Conservation (phyloP, 2,113 vertebrate species). For the Limnothrissa miodon region DNA sequence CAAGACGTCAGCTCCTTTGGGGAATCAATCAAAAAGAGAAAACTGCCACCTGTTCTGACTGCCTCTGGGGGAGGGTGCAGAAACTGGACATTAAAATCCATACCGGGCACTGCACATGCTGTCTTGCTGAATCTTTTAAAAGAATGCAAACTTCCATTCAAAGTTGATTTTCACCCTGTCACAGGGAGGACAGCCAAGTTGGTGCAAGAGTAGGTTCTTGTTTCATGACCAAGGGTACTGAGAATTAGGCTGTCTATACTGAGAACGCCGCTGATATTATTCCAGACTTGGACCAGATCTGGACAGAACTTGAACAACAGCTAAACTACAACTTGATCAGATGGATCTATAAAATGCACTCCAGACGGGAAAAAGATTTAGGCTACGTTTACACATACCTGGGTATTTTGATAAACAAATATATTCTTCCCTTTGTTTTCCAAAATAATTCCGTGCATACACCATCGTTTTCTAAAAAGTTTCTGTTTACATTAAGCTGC, state of each 20-base stretch:
- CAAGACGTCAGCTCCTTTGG: not conserved
- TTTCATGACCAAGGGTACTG: slow-evolving; percentile 47
- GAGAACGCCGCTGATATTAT: not conserved
- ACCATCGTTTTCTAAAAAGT: too few relatives aligned
- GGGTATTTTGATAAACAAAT: too few relatives aligned
- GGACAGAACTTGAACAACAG: too few relatives aligned
- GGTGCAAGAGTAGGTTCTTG: slow-evolving; percentile 47
- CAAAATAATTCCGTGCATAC: too few relatives aligned
- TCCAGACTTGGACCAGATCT: not conserved
- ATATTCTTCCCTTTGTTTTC: too few relatives aligned
- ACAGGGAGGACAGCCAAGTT: slow-evolving; percentile 55
- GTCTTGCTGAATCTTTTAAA: slow-evolving; percentile 13
- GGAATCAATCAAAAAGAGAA: slow-evolving; percentile 42
- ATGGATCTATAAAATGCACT: too few relatives aligned
- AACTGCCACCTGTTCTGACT: not conserved
- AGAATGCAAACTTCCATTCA: slow-evolving; percentile 45
- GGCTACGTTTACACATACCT: too few relatives aligned
- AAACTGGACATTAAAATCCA: slow-evolving; percentile 37
- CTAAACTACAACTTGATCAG: too few relatives aligned
- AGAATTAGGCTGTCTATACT: not conserved
- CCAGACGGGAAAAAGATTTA: too few relatives aligned
- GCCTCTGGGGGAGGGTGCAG: slow-evolving; percentile 2
- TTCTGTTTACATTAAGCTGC: too few relatives aligned
- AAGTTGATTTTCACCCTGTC: slow-evolving; percentile 48
- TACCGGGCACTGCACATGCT: not conserved